Base-by-base conservation (phyloP, 2,888 invertebrate genomes). In the Lasioglossum oenotherae region DNA sequence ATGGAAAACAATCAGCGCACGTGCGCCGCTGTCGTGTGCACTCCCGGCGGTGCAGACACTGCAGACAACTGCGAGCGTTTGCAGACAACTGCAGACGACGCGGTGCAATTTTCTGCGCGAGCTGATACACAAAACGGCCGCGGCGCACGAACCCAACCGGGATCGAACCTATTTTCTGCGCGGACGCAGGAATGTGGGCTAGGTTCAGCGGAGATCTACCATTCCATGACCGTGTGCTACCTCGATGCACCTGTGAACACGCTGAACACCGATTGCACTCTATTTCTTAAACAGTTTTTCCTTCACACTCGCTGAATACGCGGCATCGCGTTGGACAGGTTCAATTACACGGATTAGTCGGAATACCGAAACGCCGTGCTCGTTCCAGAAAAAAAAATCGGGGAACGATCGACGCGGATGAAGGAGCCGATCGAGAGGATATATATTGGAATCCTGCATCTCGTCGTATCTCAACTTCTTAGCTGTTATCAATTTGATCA, bases 1-100 rank as follows among this genome's bases (percentile, higher is more conserved):
- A 79, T 79, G 67, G 76, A 85, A 80, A 76, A 85, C 80, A 85
- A 85, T 85, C 80, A 85, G 53, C 79, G 74, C 85, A 77, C 76
- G 67, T 67, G 67, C 67, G 10, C 67, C 3, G 67, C 23, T 10
- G 67, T 19, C 16, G 60, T 31, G 31, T 64, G 60, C 53, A 23
- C 23, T 53, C 23, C 23, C 49, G 49, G 6, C 4, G 0, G 44
- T 16, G 46, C 16, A 16, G 46, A 19, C 49, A 23, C 44, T 38
- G 38, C 38, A 16, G 46, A 53, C 53, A 49, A 19, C 4, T 19
- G 46, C 46, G 16, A 19, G 5, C 46, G 16, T 16, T 6, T 19
- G 49, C 49, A 23, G 49, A 49, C 49, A 23, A 49, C 8, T 23
- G 23, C 53, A 23, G 53, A 53, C 23, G 53, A 49, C 49, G 23